phyloP scores from a whole-genome alignment of 2,113 vertebrate genomes.

The Dipodomys stephensi region DNA sequence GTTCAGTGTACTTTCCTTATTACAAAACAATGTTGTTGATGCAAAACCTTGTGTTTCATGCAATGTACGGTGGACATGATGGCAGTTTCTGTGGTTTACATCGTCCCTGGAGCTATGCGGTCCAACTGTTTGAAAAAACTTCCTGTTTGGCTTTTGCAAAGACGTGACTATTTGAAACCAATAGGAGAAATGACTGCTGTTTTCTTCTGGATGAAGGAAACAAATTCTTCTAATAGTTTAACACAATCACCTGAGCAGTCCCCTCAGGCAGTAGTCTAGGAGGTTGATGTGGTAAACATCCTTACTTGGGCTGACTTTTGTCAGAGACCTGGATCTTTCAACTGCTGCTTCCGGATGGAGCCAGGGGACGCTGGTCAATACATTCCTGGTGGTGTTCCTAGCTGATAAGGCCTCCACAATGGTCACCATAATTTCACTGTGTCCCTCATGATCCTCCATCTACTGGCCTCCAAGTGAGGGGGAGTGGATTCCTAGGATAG shows the following conservation, averaged over 20 bases:
- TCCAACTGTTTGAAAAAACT: not conserved
- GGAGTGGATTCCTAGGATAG: not conserved
- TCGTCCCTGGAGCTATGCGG: not conserved
- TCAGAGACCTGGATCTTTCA: not conserved
- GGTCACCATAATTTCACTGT: not conserved
- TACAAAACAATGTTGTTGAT: not conserved
- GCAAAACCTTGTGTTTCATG: not conserved
- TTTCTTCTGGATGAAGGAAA: conserved; percentile 5
- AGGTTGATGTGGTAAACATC: not conserved
- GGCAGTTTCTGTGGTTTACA: not conserved
- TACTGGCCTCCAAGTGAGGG: not conserved
- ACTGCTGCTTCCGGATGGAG: not conserved
- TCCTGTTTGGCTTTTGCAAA: not conserved
- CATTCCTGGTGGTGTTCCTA: not conserved
- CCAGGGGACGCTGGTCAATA: no score
- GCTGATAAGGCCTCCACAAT: not conserved
- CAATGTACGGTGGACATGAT: not conserved
- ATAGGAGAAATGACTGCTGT: not conserved
- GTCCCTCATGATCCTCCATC: not conserved
- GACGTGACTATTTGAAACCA: not conserved
- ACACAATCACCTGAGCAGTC: not conserved
- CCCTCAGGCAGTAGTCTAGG: not conserved
- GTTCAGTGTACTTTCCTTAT: not conserved
- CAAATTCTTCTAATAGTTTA: not conserved
- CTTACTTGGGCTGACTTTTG: not conserved